Evolutionary conservation across 2,113 vertebrate genomes (phyloP), one percentile per base, ranked within the genome.

Genomic region (Chloropsis cyanopogon): DNA sequence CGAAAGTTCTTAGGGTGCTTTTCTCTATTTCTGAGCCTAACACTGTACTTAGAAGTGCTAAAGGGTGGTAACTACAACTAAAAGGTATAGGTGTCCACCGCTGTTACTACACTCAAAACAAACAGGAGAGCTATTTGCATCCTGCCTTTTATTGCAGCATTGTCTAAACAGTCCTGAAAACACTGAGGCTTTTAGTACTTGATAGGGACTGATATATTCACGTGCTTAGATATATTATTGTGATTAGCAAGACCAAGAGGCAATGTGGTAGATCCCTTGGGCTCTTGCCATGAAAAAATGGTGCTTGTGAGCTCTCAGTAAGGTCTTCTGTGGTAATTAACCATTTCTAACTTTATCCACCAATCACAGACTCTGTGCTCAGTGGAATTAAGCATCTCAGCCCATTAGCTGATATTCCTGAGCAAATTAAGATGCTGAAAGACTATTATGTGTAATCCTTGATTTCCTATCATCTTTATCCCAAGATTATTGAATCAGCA

Each of bases 311-410:
- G 59, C 87, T 96, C 83, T 86, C 86, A 88, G 33, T 66, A 82
- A 39, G 66, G 92, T 76, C 57, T 93, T 66, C 87, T 85, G 47
- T 10, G 56, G 53, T 94, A 96, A 97, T 96, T 92, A 95, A 80
- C 69, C 50, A 18, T 75, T 97, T 96, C 84, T 95, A 89, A 83
- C 56, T 97, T 97, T 95, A 95, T 76, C 69, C 47, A 76, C 57
- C 69, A 79, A 94, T 88, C 87, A 75, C 47, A 94, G 83, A 33
- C 33, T 82, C 57, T 64, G 39, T 72, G 57, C 46, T 76, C 84
- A 80, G 49, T 60, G 68, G 59, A 85, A 59, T 90, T 87, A 41
- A 92, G 39, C 33, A 52, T 81, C 44, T 79, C 84, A 82, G 52
- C 46, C 81, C 49, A 78, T 90, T 94, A 96, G 50, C 65, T 76